Percentiles rank a stretch among this genome's conserved stretches.
Conservation (phyloP, 1,140 invertebrate genomes). For the Lordiphosa stackelbergi region DNA sequence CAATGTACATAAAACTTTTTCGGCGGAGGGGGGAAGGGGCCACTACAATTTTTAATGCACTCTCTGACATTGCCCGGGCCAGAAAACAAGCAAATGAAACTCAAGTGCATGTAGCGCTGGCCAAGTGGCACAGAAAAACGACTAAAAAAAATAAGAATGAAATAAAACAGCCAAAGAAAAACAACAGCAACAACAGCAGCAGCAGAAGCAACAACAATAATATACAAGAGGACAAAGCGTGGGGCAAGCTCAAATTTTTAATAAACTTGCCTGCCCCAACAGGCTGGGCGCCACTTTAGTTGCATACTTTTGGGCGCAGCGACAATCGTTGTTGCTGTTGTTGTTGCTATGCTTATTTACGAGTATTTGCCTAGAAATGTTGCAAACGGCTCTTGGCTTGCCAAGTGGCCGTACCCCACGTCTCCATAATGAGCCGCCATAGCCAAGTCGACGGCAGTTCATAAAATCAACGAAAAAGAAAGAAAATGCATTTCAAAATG, state of each 20-base stretch:
- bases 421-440: slow-evolving; percentile 56
- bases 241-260: slow-evolving; percentile 59
- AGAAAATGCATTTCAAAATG: slow-evolving; percentile 34
- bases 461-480: slow-evolving; percentile 44
- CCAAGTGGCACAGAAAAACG: slow-evolving; percentile 54
- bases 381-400: slow-evolving; percentile 47
- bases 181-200: slow-evolving; percentile 17
- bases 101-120: slow-evolving; percentile 69
- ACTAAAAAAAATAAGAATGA: slow-evolving; percentile 19
- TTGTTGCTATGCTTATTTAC: slow-evolving; percentile 57
- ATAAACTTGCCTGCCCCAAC: slow-evolving; percentile 55
- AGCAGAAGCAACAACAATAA: slow-evolving; percentile 38
- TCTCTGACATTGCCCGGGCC: slow-evolving; percentile 54
- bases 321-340: slow-evolving; percentile 33
- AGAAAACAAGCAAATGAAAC: slow-evolving; percentile 70
- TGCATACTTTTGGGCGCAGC: slow-evolving; percentile 51
- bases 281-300: slow-evolving; percentile 30
- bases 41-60: slow-evolving; percentile 69
- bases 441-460: slow-evolving; percentile 53
- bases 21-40: slow-evolving; percentile 11
- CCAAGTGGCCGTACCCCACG: slow-evolving; percentile 40
- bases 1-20: slow-evolving; percentile 70
- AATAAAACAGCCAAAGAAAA: slow-evolving; percentile 36
- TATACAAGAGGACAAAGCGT: slow-evolving; percentile 32
- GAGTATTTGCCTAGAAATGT: slow-evolving; percentile 66